Conservation (phyloP, 2,888 invertebrate species). For the Chloroclystis v-ata region DNA sequence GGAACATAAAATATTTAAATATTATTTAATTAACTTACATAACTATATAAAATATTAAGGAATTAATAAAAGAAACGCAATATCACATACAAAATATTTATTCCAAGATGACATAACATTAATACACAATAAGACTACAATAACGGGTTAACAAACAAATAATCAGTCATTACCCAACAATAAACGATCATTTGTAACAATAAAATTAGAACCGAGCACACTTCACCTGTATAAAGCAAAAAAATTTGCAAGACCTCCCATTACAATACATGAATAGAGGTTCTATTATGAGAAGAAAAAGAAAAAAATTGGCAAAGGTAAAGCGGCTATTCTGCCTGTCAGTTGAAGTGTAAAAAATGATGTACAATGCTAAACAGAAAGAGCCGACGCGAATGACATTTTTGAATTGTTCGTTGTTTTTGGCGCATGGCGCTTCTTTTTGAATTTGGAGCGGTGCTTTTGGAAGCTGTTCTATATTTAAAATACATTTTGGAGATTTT, state of each 20-base stretch:
- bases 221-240: conserved; percentile 51
- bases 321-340: conserved; percentile 48
- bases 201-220: conserved; percentile 30
- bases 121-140: conserved; percentile 4
- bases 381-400: conserved; percentile 20
- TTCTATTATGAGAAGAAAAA: conserved; percentile 34
- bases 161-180: conserved; percentile 13
- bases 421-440: conserved; percentile 19
- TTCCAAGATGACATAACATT: background rate
- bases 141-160: conserved; percentile 20
- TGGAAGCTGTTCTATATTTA: background rate
- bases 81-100: conserved; percentile 6
- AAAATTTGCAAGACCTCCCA: conserved; percentile 60
- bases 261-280: conserved; percentile 55
- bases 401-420: conserved; percentile 13
- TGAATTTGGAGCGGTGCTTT: background rate
- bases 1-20: no score
- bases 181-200: conserved; percentile 21
- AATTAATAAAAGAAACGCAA: conserved; percentile 1
- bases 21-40: no score
- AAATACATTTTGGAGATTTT: background rate
- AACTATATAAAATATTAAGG: no score
- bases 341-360: conserved; percentile 53
- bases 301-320: conserved; percentile 53
- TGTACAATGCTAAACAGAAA: conserved; percentile 46